Conservation (phyloP, 2,888 invertebrate genomes). For the Tridacna gigas region DNA sequence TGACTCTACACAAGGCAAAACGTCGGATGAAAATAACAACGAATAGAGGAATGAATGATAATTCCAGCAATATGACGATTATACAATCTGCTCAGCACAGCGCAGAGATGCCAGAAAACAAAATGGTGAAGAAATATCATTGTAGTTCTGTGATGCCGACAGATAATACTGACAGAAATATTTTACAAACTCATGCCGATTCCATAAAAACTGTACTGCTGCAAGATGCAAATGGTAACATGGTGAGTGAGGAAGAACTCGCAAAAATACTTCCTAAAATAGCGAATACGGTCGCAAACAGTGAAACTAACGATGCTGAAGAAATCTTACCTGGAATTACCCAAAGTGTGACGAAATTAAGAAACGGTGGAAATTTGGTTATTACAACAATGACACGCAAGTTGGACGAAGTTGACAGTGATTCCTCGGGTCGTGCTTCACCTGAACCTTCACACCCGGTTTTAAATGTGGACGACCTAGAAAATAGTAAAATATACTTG, state of each 20-base stretch:
- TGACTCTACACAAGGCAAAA: conserved; percentile 52
- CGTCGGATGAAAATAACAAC: conserved; percentile 36
- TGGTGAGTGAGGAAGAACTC: conserved; percentile 58
- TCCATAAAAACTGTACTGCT: conserved; percentile 50
- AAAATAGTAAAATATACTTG: conserved; percentile 62
- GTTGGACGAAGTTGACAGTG: conserved; percentile 69
- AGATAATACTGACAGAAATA: conserved; percentile 22
- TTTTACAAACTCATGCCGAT: conserved; percentile 57
- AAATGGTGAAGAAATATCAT: conserved; percentile 51
- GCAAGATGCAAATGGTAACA: conserved; percentile 58
- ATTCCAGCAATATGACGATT: conserved; percentile 54
- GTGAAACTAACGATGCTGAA: conserved; percentile 65
- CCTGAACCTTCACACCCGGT: conserved; percentile 54
- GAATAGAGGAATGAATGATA: conserved; percentile 26
- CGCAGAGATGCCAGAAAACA: conserved; percentile 59
- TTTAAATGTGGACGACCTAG: conserved; percentile 60
- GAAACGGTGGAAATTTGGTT: conserved; percentile 70
- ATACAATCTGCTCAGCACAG: conserved; percentile 58
- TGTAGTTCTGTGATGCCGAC: conserved; percentile 54
- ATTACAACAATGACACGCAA: conserved; percentile 70
- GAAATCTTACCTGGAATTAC: conserved; percentile 72
- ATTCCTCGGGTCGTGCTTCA: conserved; percentile 49
- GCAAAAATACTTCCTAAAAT: conserved; percentile 56
- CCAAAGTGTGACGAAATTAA: conserved; percentile 66
- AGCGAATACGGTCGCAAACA: conserved; percentile 66